Percentiles rank a stretch among this genome's conserved stretches.
Conservation (phyloP, 2,113 vertebrate genomes). For the Anseranas semipalmata region DNA sequence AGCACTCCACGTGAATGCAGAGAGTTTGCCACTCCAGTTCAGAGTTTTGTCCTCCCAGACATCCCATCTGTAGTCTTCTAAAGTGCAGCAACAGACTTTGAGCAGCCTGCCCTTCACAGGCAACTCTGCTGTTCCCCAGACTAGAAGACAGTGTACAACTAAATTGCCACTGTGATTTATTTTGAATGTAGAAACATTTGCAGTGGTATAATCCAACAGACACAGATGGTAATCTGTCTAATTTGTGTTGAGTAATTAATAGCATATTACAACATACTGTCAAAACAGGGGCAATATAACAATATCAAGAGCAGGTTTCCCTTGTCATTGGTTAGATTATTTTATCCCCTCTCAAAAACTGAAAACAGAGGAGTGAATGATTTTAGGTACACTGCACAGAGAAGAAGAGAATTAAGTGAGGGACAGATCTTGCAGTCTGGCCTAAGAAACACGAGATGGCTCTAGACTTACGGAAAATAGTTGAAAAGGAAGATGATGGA, state of each 20-base stretch:
- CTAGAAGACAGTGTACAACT: neutral
- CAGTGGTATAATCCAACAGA: neutral
- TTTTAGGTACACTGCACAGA: neutral
- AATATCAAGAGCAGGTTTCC: neutral
- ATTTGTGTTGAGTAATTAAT: neutral
- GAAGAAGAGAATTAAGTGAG: neutral
- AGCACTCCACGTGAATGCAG: neutral
- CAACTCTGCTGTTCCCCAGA: neutral
- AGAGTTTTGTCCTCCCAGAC: neutral
- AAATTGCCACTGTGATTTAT: neutral
- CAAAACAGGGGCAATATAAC: neutral
- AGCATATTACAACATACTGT: neutral
- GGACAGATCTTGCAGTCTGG: neutral
- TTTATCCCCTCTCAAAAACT: neutral
- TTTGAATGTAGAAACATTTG: neutral
- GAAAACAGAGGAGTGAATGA: neutral
- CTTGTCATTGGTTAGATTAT: neutral
- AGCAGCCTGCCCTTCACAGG: neutral
- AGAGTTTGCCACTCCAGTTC: neutral
- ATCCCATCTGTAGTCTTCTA: neutral
- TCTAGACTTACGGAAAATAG: neutral
- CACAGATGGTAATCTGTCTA: neutral
- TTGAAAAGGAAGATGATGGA: neutral
- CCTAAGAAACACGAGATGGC: neutral
- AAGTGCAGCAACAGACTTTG: neutral